These are phyloP conservation scores for Loris lydekkerianus DNA, from an alignment of 2,797 vertebrate genomes.

Conservation along the genomic window DNA sequence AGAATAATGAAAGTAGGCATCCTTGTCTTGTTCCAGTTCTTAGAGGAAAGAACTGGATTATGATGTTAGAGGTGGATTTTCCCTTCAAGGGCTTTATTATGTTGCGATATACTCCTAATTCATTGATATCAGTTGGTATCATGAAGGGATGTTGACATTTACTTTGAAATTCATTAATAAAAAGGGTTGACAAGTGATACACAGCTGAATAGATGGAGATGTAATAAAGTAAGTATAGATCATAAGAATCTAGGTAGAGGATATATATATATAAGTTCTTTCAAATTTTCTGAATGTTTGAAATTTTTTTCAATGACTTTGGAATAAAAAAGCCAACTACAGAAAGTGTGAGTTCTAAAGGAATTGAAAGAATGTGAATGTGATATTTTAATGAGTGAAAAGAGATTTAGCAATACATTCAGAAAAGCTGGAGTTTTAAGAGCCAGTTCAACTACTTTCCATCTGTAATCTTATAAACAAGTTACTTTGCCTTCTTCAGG, in stretches of 20 bases:
- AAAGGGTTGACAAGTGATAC: neutral
- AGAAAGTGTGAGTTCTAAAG: neutral
- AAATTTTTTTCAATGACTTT: neutral
- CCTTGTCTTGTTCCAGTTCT: too few relatives aligned
- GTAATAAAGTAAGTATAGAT: slow-evolving; percentile 1
- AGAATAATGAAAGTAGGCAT: too few relatives aligned
- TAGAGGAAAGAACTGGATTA: too few relatives aligned
- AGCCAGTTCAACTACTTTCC: neutral
- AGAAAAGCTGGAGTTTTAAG: neutral
- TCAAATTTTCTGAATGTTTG: neutral
- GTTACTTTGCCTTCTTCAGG: neutral
- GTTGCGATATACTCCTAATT: too few relatives aligned
- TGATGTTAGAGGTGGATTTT: too few relatives aligned
- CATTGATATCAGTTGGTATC: too few relatives aligned
- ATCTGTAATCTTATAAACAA: neutral
- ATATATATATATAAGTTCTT: neutral
- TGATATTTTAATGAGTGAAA: neutral
- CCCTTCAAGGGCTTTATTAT: too few relatives aligned
- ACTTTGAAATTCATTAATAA: neutral
- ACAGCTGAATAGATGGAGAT: neutral
- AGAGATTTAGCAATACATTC: slow-evolving; percentile 1
- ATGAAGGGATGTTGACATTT: too few relatives aligned
- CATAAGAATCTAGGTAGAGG: neutral
- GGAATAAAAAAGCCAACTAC: neutral
- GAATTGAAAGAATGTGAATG: neutral